Evolutionary conservation across 2,113 vertebrate species (phyloP).

Genomic region (Leuciscus idus): DNA sequence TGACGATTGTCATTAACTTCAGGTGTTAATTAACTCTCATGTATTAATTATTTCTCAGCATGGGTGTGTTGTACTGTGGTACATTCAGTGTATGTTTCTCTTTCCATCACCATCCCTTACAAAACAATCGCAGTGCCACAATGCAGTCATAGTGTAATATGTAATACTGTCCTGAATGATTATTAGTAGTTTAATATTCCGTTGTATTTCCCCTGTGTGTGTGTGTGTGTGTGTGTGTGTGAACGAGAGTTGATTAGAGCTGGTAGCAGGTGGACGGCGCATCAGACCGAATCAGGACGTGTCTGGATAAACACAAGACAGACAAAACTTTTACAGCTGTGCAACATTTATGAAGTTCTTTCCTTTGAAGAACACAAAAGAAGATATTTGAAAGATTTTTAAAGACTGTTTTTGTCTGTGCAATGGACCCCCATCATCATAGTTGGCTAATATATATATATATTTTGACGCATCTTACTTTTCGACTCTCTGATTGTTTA

Average conservation of each 20-base stretch:
- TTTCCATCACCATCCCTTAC: not conserved
- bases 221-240: not conserved
- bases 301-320: not conserved
- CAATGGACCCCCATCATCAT: too few species aligned
- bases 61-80: not conserved
- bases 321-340: too few species aligned
- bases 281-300: not conserved
- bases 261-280: not conserved
- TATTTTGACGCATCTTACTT: too few species aligned
- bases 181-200: not conserved
- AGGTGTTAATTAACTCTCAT: constrained; percentile 2
- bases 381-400: not conserved
- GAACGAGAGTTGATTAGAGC: not conserved
- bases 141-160: not conserved
- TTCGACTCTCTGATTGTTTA: too few species aligned
- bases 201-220: not conserved
- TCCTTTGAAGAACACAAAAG: not conserved
- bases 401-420: too few species aligned
- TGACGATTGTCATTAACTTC: not conserved
- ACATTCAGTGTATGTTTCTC: not conserved
- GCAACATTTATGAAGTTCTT: not conserved
- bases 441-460: too few species aligned
- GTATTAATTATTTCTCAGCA: not conserved
- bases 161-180: not conserved
- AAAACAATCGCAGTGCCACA: too few species aligned